These are phyloP conservation scores for Rhabdomys pumilio DNA, from an alignment of 2,797 vertebrate genomes.

Conservation along the genomic window DNA sequence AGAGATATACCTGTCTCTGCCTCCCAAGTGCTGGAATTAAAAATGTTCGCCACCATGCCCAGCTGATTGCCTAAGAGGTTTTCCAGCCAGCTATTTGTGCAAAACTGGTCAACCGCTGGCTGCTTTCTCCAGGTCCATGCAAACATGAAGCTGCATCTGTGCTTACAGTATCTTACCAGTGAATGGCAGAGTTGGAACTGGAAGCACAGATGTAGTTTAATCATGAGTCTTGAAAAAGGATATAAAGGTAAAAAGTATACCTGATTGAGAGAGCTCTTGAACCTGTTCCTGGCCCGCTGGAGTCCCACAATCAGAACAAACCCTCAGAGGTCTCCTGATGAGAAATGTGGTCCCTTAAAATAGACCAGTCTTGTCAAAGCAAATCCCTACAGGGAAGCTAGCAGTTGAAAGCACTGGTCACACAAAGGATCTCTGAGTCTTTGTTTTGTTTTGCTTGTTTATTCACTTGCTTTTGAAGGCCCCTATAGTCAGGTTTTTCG, in stretches of 20 bases:
- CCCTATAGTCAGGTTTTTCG: background rate
- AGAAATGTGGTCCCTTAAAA: background rate
- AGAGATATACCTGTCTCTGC: background rate
- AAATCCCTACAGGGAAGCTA: background rate
- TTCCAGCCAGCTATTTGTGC: background rate
- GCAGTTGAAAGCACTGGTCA: background rate
- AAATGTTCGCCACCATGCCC: accelerated
- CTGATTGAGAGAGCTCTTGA: background rate
- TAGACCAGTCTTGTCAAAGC: background rate
- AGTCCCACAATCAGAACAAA: background rate
- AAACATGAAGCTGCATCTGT: background rate
- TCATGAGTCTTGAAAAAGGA: background rate
- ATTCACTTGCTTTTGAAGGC: background rate
- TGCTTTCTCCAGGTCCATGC: background rate
- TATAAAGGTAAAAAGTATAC: background rate
- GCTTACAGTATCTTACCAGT: background rate
- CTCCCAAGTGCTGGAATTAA: background rate
- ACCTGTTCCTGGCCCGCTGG: background rate
- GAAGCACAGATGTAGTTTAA: background rate
- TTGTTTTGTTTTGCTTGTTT: background rate
- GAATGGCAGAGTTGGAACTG: background rate
- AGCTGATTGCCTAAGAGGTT: background rate
- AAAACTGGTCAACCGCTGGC: background rate
- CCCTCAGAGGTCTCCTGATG: background rate
- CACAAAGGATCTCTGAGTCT: background rate